Evolutionary conservation across 2,888 invertebrate genomes (phyloP), one percentile per base, ranked within the genome.

Genomic region (Melieria picta): DNA sequence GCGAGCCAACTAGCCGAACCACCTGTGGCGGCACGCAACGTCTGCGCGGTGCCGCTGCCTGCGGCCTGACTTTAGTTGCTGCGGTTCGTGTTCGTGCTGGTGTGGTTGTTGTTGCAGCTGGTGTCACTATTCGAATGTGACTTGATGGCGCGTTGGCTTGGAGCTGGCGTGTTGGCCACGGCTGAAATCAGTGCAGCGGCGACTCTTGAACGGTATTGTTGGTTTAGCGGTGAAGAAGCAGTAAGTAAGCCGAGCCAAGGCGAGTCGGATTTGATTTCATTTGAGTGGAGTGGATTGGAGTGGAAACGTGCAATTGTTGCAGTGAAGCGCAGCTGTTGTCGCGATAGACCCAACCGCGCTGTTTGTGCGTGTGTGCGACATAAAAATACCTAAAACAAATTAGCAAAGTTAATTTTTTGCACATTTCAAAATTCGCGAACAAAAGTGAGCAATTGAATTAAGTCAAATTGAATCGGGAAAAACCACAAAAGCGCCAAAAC

Each of bases 191-290:
- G 86, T 86, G 83, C 83, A 86, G 82, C 83, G 84, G 81, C 84
- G 82, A 82, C 86, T 85, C 82, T 86, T 83, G 85, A 84, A 83
- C 82, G 82, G 83, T 83, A 84, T 83, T 82, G 86, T 85, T 85
- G 83, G 80, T 76, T 80, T 77, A 78, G 77, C 84, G 82, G 81
- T 76, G 45, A 72, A 63, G n/a, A 60, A 47, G 16, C 10, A 50
- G 56, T 45, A 56, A 42, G 56, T 65, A 65, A 46, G 9, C 55
- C n/a, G 30, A 52, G n/a, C 46, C 10, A 16, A 30, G 56, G 65
- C 46, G 56, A 46, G 46, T 56, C 30, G 30, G 30, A 30, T 30
- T 30, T 30, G 30, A 30, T 3, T 30, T 30, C 30, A 30, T 30
- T 30, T 30, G 30, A 30, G 30, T 16, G 16, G 16, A 16, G 16